Evolutionary conservation across 2,113 vertebrate genomes (phyloP).

Genomic region (Misgurnus anguillicaudatus): DNA sequence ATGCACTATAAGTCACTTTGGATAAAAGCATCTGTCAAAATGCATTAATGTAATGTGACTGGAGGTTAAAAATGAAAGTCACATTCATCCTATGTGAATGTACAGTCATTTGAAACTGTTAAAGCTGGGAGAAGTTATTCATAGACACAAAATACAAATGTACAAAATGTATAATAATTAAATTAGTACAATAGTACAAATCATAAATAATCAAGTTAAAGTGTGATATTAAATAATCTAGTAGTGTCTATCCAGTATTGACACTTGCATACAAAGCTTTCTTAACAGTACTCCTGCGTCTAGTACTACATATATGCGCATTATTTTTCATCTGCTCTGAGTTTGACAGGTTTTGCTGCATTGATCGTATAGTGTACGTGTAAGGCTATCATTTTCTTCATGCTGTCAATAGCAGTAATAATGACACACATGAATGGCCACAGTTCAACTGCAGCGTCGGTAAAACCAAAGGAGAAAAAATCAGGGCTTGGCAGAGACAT

Average conservation of each 20-base stretch:
- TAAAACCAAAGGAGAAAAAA: background rate
- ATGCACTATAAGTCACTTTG: too few relatives aligned
- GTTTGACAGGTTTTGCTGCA: background rate
- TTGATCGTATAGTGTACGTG: background rate
- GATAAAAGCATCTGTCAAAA: too few relatives aligned
- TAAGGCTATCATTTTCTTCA: conserved; percentile 3
- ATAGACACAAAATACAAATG: too few relatives aligned
- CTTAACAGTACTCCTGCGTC: background rate
- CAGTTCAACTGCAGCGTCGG: background rate
- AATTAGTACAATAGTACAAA: too few relatives aligned
- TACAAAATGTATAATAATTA: too few relatives aligned
- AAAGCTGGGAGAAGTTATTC: too few relatives aligned
- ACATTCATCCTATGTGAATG: too few relatives aligned
- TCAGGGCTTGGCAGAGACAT: background rate
- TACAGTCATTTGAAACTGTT: too few relatives aligned
- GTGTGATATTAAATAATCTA: background rate
- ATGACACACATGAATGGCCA: background rate
- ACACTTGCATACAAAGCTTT: background rate
- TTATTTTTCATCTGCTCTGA: background rate
- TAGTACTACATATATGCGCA: too few relatives aligned
- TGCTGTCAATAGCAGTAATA: background rate
- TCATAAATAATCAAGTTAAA: too few relatives aligned
- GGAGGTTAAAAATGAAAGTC: too few relatives aligned
- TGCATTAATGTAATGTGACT: too few relatives aligned
- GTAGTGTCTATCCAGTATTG: background rate